Evolutionary conservation across 1,140 invertebrate species (phyloP).

Genomic region (Penaeus indicus): DNA sequence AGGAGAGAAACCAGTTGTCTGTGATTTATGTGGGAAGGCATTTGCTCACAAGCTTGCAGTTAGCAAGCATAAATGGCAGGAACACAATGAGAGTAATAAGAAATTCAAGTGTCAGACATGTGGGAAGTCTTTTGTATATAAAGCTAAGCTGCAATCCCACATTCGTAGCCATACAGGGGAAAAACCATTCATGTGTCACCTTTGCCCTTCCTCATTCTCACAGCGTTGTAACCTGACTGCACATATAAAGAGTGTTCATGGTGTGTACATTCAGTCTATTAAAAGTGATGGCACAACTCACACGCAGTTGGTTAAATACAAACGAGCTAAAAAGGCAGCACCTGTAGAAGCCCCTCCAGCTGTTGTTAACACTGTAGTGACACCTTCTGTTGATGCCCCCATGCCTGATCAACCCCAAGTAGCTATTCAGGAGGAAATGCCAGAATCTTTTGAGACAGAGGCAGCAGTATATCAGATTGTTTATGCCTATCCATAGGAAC

Average conservation of each 20-base stretch:
- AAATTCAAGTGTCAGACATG: constrained; percentile 52
- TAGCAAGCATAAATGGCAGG: constrained; percentile 55
- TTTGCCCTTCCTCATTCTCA: constrained; percentile 42
- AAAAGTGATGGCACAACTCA: constrained; percentile 57
- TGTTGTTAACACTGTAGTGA: constrained; percentile 16
- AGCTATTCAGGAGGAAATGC: constrained; percentile 1
- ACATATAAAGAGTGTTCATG: constrained; percentile 53
- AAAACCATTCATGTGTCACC: constrained; percentile 46
- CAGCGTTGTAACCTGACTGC: constrained; percentile 55
- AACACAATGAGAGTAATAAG: constrained; percentile 55
- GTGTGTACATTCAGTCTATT: constrained; percentile 49
- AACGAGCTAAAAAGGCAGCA: constrained; percentile 45
- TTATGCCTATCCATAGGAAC: constrained; percentile 4
- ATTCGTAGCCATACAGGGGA: constrained; percentile 52
- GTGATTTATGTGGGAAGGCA: constrained; percentile 51
- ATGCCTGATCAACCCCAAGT: not conserved
- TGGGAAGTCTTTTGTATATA: constrained; percentile 49
- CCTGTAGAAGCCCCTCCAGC: not conserved
- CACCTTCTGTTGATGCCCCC: not conserved
- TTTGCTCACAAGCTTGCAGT: constrained; percentile 55
- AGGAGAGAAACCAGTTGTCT: constrained; percentile 38
- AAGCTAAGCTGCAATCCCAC: constrained; percentile 45
- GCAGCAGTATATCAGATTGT: constrained; percentile 28
- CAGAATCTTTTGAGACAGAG: constrained; percentile 19
- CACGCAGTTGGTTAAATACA: constrained; percentile 52